Conservation (phyloP, 2,113 vertebrate species). For the Corythornis cristatus region DNA sequence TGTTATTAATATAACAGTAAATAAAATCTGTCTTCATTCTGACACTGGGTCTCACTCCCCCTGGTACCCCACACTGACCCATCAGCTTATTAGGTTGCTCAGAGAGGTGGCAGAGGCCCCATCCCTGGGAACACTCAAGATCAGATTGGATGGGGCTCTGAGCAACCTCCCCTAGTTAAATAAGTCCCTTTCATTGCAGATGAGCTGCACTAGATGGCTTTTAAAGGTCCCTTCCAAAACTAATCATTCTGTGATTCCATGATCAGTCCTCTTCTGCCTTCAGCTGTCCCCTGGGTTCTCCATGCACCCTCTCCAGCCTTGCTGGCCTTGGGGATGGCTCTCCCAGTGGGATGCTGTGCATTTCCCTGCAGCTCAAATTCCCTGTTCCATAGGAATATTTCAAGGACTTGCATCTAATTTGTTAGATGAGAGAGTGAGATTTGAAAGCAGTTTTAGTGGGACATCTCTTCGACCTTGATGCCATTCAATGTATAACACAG, state of each 20-base stretch:
- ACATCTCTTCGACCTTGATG: neutral
- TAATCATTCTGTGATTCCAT: rapidly evolving
- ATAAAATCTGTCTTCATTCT: neutral
- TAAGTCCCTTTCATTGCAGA: neutral
- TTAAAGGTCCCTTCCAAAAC: neutral
- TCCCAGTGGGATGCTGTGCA: neutral
- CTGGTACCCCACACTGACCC: rapidly evolving
- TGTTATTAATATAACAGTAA: neutral
- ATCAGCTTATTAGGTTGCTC: neutral
- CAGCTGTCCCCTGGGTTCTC: neutral
- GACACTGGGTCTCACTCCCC: neutral
- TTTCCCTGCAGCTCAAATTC: neutral
- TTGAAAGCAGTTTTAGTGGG: neutral
- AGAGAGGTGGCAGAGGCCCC: neutral
- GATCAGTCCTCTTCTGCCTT: neutral
- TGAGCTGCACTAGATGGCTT: neutral
- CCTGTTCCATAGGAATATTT: neutral
- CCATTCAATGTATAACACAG: neutral
- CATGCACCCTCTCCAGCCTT: rapidly evolving
- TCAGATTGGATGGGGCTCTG: neutral
- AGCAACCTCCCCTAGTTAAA: neutral
- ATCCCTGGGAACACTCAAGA: neutral
- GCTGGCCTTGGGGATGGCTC: neutral
- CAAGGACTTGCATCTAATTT: neutral
- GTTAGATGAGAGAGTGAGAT: neutral